Evolutionary conservation across 2,113 vertebrate genomes (phyloP).

Genomic region (Gadus macrocephalus): DNA sequence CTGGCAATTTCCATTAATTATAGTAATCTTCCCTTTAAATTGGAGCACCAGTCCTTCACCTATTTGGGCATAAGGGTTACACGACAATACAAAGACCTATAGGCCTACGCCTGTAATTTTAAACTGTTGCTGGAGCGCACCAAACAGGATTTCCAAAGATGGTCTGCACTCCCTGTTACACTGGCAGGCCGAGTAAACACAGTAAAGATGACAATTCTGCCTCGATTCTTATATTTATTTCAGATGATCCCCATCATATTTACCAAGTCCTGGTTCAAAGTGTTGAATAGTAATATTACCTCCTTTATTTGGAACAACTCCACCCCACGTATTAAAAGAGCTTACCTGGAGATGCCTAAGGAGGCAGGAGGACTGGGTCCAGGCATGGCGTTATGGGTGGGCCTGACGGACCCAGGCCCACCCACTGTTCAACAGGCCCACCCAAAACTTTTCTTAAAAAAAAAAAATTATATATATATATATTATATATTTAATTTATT

Average conservation of each 20-base stretch:
- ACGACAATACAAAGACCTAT: background rate
- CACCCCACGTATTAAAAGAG: background rate
- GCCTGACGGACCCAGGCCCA: no score
- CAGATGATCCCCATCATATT: conserved; percentile 5
- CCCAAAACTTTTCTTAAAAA: no score
- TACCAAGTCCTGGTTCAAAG: conserved; percentile 9
- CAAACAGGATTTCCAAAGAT: background rate
- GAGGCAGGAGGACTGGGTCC: no score
- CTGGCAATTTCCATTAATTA: background rate
- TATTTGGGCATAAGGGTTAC: background rate
- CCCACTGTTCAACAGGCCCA: no score
- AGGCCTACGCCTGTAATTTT: background rate
- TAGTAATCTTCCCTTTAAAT: background rate
- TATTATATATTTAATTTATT: no score
- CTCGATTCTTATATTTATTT: conserved; percentile 3
- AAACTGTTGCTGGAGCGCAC: background rate
- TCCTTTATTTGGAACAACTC: background rate
- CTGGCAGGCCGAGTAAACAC: background rate
- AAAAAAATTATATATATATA: no score
- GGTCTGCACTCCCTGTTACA: background rate
- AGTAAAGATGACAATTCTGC: background rate
- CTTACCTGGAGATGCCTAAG: background rate
- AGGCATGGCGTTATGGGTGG: no score
- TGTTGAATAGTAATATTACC: conserved; percentile 6
- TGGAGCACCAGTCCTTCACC: background rate